A percentile compares a stretch with the other conserved stretches of the same genome.
phyloP scores from a whole-genome alignment of 2,797 vertebrate species.

The Tokudaia tokunoshimensis region DNA sequence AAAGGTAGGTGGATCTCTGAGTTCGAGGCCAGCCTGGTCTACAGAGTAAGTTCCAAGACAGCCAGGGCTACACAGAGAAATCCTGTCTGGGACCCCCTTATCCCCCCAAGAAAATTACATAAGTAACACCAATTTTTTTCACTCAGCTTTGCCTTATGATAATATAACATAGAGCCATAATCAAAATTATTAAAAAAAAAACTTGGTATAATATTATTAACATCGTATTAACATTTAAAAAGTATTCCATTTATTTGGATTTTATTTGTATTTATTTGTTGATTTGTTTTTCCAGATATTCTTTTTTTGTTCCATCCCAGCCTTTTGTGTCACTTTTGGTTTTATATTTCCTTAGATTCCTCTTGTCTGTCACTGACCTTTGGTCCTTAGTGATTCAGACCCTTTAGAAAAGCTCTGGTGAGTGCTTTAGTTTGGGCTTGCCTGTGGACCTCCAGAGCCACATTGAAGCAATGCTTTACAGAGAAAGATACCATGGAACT shows the following conservation, averaged over 20 bases:
- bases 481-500: background rate
- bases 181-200: constrained; percentile 37
- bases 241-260: constrained; percentile 44
- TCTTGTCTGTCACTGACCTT: background rate
- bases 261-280: background rate
- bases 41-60: background rate
- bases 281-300: background rate
- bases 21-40: background rate
- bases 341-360: background rate
- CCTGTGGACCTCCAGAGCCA: background rate
- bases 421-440: background rate
- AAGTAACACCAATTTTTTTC: background rate
- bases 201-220: constrained; percentile 24
- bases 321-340: constrained; percentile 11
- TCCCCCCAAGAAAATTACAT: background rate
- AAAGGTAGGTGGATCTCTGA: background rate
- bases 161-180: background rate
- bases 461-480: background rate
- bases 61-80: background rate
- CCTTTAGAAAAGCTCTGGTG: background rate
- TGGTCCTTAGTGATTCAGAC: background rate
- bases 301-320: background rate
- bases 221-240: background rate
- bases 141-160: background rate
- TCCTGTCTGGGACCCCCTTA: background rate